Percentiles rank a stretch among this genome's conserved stretches.
phyloP scores from a whole-genome alignment of 2,797 vertebrate genomes.

The Sphenodon punctatus region DNA sequence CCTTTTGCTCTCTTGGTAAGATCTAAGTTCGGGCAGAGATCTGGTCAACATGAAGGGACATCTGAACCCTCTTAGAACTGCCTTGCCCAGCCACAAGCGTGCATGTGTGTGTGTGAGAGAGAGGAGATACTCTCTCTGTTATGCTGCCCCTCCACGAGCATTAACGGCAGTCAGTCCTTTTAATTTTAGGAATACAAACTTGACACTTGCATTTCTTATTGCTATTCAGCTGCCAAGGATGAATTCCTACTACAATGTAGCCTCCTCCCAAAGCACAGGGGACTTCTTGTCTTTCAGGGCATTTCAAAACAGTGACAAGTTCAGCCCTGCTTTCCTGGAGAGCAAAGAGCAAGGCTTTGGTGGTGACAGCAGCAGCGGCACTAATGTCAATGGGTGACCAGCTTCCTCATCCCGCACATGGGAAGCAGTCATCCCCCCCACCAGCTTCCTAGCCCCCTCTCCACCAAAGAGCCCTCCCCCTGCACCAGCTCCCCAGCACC shows the following conservation, averaged over 20 bases:
- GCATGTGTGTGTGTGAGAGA: slow-evolving; percentile 53
- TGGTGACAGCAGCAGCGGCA: slow-evolving; percentile 36
- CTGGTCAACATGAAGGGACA: slow-evolving; percentile 89
- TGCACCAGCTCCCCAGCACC: too few species aligned
- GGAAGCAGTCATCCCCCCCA: too few species aligned
- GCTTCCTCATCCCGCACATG: too few species aligned
- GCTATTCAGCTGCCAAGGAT: slow-evolving; percentile 96
- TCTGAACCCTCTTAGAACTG: slow-evolving; percentile 90
- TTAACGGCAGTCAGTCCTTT: slow-evolving; percentile 76
- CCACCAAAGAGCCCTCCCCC: too few species aligned
- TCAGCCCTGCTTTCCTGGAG: slow-evolving; percentile 91
- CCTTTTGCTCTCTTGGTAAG: slow-evolving; percentile 77
- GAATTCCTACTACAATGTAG: slow-evolving; percentile 97
- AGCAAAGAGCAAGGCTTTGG: slow-evolving; percentile 94
- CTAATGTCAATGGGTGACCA: too few species aligned
- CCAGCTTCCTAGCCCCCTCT: too few species aligned
- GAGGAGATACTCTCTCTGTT: slow-evolving; percentile 37
- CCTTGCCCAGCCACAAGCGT: slow-evolving; percentile 87
- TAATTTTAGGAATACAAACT: slow-evolving; percentile 91
- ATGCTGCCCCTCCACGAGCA: slow-evolving; percentile 74
- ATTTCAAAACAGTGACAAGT: slow-evolving; percentile 92
- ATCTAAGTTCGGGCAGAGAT: slow-evolving; percentile 82
- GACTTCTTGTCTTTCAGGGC: slow-evolving; percentile 93
- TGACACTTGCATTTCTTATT: slow-evolving; percentile 94
- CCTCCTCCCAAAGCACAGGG: slow-evolving; percentile 87